A percentile compares a stretch with the other conserved stretches of the same genome.
phyloP scores from a whole-genome alignment of 2,888 invertebrate species.

The Oligia strigilis region DNA sequence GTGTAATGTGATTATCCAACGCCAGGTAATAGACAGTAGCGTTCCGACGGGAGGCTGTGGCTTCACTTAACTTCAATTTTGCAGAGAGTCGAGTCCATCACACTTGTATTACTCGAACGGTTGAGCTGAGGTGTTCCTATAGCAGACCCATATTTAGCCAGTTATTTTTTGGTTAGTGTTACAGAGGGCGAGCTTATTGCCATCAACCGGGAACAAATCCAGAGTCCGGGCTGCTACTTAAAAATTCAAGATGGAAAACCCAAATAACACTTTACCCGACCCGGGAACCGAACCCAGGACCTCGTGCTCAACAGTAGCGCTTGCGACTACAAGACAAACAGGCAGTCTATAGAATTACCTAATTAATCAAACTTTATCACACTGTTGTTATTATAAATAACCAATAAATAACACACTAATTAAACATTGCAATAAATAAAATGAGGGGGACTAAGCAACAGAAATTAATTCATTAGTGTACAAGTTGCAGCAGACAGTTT shows the following conservation, averaged over 20 bases:
- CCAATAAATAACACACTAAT: constrained; percentile 17
- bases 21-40: no score
- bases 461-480: constrained; percentile 61
- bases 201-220: no score
- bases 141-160: no score
- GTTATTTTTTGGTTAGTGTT: not conserved
- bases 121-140: no score
- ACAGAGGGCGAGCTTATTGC: not conserved
- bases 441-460: constrained; percentile 18
- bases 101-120: no score
- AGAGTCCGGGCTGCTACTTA: not conserved
- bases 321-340: not conserved
- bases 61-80: constrained; percentile 9
- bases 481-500: constrained; percentile 75
- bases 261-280: not conserved
- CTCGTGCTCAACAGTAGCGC: not conserved
- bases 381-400: not conserved
- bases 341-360: not conserved
- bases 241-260: not conserved
- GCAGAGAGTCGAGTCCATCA: not conserved
- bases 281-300: not conserved
- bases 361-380: not conserved
- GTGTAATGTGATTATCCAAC: constrained; percentile 30
- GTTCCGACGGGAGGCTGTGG: not conserved
- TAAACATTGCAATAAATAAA: constrained; percentile 30